A percentile compares a stretch with the other conserved stretches of the same genome.
These are phyloP conservation scores for Takifugu flavidus DNA, from an alignment of 2,113 vertebrate genomes.

Conservation along the genomic window DNA sequence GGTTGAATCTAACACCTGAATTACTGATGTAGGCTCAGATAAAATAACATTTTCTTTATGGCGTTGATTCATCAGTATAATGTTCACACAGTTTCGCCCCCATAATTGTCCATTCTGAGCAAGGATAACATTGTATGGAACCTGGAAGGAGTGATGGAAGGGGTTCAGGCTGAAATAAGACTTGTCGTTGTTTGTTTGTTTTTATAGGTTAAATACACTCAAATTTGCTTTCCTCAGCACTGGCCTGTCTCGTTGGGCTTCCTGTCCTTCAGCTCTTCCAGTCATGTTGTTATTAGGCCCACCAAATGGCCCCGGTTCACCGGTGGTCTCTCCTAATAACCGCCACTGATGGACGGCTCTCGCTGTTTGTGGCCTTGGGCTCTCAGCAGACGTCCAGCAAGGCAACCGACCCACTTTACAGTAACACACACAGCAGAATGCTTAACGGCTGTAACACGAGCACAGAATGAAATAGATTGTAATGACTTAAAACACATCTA, in stretches of 20 bases:
- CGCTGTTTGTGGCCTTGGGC: slow-evolving; percentile 78
- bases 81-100: slow-evolving; percentile 7
- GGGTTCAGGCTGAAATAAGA: slow-evolving; percentile 69
- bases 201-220: slow-evolving; percentile 34
- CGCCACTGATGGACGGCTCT: slow-evolving; percentile 79
- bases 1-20: slow-evolving; percentile 38
- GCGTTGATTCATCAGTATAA: slow-evolving; percentile 15
- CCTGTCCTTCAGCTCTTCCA: slow-evolving; percentile 82
- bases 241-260: slow-evolving; percentile 84
- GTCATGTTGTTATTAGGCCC: slow-evolving; percentile 79
- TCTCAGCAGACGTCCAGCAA: slow-evolving; percentile 67
- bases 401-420: slow-evolving; percentile 39
- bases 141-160: slow-evolving; percentile 62
- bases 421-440: slow-evolving; percentile 55
- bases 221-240: slow-evolving; percentile 84
- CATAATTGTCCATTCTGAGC: slow-evolving; percentile 7
- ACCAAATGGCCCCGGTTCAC: slow-evolving; percentile 80
- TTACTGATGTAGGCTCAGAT: slow-evolving; percentile 18
- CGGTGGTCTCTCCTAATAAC: slow-evolving; percentile 84
- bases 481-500: slow-evolving; percentile 75
- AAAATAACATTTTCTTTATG: slow-evolving; percentile 9
- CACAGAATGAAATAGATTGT: slow-evolving; percentile 60
- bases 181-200: slow-evolving; percentile 74
- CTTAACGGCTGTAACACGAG: slow-evolving; percentile 64
- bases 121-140: slow-evolving; percentile 35